Conservation (phyloP, 2,113 vertebrate genomes). For the Pteropus alecto region DNA sequence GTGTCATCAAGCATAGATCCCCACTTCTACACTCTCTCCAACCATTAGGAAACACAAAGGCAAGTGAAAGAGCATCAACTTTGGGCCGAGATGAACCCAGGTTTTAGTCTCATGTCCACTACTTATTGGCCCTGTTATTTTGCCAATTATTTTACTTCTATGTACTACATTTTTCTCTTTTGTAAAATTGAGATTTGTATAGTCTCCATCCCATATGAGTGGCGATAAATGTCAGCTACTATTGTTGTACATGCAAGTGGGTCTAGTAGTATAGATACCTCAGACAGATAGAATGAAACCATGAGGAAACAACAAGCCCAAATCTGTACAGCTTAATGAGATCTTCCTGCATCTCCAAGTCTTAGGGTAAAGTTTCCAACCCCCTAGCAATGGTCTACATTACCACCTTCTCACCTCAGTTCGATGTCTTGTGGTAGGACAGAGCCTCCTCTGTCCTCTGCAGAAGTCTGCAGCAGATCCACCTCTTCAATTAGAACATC, state of each 20-base stretch:
- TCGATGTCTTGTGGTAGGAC: background rate
- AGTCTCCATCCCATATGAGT: no score
- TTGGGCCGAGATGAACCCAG: background rate
- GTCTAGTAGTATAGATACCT: background rate
- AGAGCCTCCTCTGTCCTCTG: background rate
- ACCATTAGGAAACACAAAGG: background rate
- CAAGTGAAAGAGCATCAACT: background rate
- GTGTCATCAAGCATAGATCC: background rate
- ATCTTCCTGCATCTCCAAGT: background rate
- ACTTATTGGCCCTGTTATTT: background rate
- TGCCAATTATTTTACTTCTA: background rate
- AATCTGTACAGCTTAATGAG: background rate
- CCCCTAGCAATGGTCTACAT: fast-evolving
- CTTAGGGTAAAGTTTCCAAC: background rate
- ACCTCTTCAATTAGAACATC: background rate
- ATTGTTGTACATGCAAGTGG: background rate
- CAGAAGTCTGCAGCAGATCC: background rate
- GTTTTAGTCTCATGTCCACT: background rate
- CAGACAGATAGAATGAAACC: background rate
- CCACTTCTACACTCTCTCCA: background rate
- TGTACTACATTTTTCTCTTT: background rate
- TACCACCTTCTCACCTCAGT: background rate
- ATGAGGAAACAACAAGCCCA: background rate
- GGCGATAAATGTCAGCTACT: background rate
- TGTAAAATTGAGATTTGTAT: background rate